phyloP scores from a whole-genome alignment of 2,888 invertebrate genomes.

The Tipula vernalis region DNA sequence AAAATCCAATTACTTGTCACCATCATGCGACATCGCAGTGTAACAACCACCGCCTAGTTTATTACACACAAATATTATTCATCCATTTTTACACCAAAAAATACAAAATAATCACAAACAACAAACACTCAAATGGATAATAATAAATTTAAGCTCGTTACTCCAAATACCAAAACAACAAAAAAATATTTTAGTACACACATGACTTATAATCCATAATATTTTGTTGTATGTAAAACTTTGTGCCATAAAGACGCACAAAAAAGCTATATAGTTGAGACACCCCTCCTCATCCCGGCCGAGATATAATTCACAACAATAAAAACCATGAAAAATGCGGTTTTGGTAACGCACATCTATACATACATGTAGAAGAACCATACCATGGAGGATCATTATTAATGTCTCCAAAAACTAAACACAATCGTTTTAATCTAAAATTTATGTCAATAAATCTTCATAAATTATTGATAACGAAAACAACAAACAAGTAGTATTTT shows the following conservation, averaged over 20 bases:
- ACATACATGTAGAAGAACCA: no score
- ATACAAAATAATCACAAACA: neutral
- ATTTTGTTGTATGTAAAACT: neutral
- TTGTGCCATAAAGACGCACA: neutral
- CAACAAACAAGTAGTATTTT: neutral
- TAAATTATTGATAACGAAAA: neutral
- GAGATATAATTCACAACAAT: no score
- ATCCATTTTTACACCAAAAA: neutral
- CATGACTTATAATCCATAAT: neutral
- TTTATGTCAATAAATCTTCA: neutral
- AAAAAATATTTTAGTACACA: neutral
- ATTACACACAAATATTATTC: neutral
- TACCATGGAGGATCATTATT: neutral
- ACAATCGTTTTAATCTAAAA: neutral
- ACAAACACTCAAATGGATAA: neutral
- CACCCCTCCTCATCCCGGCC: neutral
- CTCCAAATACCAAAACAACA: neutral
- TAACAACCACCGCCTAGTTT: neutral
- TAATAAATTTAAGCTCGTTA: neutral
- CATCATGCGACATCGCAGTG: neutral
- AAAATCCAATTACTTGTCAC: neutral
- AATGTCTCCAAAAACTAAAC: neutral
- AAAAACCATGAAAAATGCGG: no score
- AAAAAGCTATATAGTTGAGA: neutral
- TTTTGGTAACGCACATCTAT: neutral